Conservation (phyloP, 2,113 vertebrate genomes). For the Harpagus bidentatus region DNA sequence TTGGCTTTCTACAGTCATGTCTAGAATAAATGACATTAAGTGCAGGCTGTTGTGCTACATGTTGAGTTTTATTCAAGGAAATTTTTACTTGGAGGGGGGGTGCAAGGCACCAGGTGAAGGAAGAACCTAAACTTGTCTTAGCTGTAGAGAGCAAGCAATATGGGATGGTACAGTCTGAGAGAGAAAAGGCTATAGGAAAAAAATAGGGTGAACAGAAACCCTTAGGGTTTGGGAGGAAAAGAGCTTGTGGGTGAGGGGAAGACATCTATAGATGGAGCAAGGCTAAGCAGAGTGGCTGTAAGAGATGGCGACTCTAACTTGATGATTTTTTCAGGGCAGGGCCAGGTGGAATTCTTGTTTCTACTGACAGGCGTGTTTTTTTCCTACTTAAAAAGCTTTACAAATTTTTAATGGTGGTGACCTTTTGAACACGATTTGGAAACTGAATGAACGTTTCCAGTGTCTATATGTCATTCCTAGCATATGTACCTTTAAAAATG, state of each 20-base stretch:
- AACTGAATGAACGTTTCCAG: neutral
- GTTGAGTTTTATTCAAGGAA: neutral
- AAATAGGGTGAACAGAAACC: neutral
- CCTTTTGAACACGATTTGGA: neutral
- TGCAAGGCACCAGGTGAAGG: neutral
- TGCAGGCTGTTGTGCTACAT: neutral
- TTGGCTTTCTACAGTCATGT: neutral
- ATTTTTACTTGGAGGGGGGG: neutral
- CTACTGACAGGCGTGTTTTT: neutral
- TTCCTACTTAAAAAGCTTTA: neutral
- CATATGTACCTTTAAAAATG: neutral
- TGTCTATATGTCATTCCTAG: neutral
- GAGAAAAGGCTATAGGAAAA: neutral
- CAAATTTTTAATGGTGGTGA: neutral
- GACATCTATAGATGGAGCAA: neutral
- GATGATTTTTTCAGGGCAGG: neutral
- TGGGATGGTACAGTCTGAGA: neutral
- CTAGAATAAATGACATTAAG: neutral
- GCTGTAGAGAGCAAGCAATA: neutral
- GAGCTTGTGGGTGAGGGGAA: neutral
- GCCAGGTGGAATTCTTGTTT: neutral
- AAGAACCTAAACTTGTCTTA: neutral
- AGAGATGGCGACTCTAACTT: neutral
- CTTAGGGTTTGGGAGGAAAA: neutral
- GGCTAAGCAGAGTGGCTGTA: neutral